Base-by-base conservation (phyloP, 2,113 vertebrate genomes). In the Diadophis punctatus region DNA sequence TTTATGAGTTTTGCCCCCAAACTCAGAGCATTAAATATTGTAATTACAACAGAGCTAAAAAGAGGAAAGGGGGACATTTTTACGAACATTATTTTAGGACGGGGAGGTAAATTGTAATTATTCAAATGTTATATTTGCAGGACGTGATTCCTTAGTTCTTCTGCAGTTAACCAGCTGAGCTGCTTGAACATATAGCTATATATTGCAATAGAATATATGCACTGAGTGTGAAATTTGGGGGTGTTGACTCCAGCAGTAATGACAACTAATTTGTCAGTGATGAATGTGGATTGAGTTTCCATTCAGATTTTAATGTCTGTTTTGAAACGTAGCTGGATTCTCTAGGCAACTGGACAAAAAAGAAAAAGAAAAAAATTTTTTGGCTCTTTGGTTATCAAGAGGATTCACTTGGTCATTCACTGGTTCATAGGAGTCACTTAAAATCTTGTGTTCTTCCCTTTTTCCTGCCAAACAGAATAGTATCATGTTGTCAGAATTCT, bases 11-110 rank as follows among this genome's bases (percentile, higher is more conserved):
- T 53, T 43, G 68, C 68, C 51, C 90, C 68, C 23, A 86, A 58
- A 86, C 84, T 34, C 55, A n/a, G 55, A 91, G 90, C 84, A 34
- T 86, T 86, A 91, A 58, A 87, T 58, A 49, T 91, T 86, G 43
- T 86, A 86, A 91, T 87, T 58, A 60, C 43, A 27, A 56, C 80
- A 34, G 39, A 86, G 43, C 49, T 52, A n/a, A 68, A 90, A 43
- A 80, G n/a, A 11, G 46, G 3, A 68, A 10, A 49, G n/a, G 23
- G 88, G 39, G 52, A 89, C 39, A 43, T 39, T 60, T 60, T 48
- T 46, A 23, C 55, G 60, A 58, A 60, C 43, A 80, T 27, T 8
- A 60, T 60, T 16, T 25, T 60, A 16, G 39, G 2, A 25, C 0
- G 3, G 87, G 86, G 86, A 51, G 27, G 27, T 89, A 43, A 89